Evolutionary conservation across 2,888 invertebrate genomes (phyloP), one percentile per base, ranked within the genome.

Genomic region (Aphelenchoides bicaudatus): DNA sequence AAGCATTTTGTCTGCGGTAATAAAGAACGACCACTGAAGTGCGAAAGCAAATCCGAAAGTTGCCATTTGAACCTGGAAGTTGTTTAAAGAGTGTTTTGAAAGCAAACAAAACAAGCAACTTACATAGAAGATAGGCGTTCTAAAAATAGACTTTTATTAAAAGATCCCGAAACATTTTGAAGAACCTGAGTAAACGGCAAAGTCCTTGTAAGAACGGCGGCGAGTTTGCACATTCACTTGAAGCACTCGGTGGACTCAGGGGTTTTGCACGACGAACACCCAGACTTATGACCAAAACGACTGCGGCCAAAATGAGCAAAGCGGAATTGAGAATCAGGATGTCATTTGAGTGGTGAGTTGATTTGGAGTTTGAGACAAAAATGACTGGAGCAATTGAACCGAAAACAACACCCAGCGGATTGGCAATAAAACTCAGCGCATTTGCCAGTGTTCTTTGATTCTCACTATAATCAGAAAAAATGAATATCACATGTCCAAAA

Each of bases 391-490:
- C 59, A 4, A 73, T 58, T 6, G 74, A 69, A 13, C 74, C 75
- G 16, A 75, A 49, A 3, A 71, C 72, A 1, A 75, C 75, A 0
- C 75, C 75, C 13, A 71, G 65, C 1, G 75, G 75, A 59, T 75
- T 75, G 1, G 75, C 75, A 23, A 73, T 70, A 56, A 76, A 76
- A 10, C 70, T 68, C 8, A 76, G 61, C 1, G 74, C 69, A 61
- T 76, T 76, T 4, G 76, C 72, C n/a, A 76, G 60, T 5, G 76
- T 69, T 29, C 76, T 54, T 59, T 76, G 76, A 46, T 75, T 58
- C 37, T 68, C 70, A n/a, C 34, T 34, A 34, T 13, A 34, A 34
- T 34, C 16, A 13, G 34, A 34, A 34, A 13, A 34, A 34, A 34
- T 13, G 13, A 13, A 34, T 34, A 16, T 34, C 34, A 16, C 13